These are phyloP conservation scores for Junonia oenone DNA, from an alignment of 2,888 invertebrate genomes.

Conservation along the genomic window DNA sequence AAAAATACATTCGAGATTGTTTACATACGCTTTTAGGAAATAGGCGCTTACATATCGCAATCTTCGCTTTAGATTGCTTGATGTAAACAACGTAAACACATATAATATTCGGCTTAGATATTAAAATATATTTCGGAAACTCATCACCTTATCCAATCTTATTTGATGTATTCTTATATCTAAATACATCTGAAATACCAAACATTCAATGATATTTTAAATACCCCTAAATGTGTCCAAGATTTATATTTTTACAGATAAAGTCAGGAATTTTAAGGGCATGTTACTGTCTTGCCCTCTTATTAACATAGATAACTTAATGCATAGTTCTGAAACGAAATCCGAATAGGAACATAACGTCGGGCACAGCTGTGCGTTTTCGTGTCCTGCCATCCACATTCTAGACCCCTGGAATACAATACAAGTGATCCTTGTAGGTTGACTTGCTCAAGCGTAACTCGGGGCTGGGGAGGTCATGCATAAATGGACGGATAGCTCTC, in stretches of 20 bases:
- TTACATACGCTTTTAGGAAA: slow-evolving; percentile 35
- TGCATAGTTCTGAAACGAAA: slow-evolving; percentile 24
- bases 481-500: slow-evolving; percentile 33
- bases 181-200: neutral
- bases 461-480: slow-evolving; percentile 31
- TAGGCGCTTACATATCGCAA: slow-evolving; percentile 30
- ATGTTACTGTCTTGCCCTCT: neutral
- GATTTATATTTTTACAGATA: neutral
- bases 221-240: neutral
- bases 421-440: slow-evolving; percentile 6
- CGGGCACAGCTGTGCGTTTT: slow-evolving; percentile 32
- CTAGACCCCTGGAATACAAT: slow-evolving; percentile 24
- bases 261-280: neutral
- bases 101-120: slow-evolving; percentile 3
- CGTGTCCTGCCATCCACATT: slow-evolving; percentile 18
- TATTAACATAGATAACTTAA: slow-evolving; percentile 22
- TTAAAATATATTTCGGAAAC: neutral
- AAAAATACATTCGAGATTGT: slow-evolving; percentile 31
- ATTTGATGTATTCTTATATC: neutral
- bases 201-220: neutral
- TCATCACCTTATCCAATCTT: neutral
- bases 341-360: slow-evolving; percentile 31
- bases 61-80: slow-evolving; percentile 33
- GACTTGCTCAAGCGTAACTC: slow-evolving; percentile 5
- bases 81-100: slow-evolving; percentile 27